Conservation (phyloP, 1,140 invertebrate genomes). For the Idris sp. region DNA sequence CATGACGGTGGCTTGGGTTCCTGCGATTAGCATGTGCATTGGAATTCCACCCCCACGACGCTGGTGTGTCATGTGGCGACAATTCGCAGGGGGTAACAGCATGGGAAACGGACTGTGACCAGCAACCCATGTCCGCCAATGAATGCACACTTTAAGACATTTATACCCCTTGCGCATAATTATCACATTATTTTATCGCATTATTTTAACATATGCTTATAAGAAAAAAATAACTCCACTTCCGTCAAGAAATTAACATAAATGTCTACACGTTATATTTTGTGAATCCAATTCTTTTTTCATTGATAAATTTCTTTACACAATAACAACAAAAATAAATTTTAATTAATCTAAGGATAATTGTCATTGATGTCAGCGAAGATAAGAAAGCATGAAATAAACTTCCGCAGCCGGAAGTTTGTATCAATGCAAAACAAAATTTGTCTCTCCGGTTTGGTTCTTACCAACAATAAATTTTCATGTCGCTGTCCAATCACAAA, state of each 20-base stretch:
- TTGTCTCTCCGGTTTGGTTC: slow-evolving; percentile 58
- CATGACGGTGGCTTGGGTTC: slow-evolving; percentile 52
- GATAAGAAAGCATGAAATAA: slow-evolving; percentile 46
- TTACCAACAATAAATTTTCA: slow-evolving; percentile 53
- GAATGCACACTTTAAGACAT: slow-evolving; percentile 56
- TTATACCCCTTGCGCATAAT: slow-evolving; percentile 50
- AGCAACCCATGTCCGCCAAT: slow-evolving; percentile 56
- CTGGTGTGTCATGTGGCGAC: slow-evolving; percentile 53
- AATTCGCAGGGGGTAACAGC: slow-evolving; percentile 62
- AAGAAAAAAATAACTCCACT: no score
- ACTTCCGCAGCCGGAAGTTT: slow-evolving; percentile 61
- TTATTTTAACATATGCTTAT: no score
- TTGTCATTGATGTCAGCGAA: slow-evolving; percentile 16
- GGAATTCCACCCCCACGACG: slow-evolving; percentile 56
- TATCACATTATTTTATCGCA: slow-evolving; percentile 45
- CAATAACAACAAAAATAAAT: no score
- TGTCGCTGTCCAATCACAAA: slow-evolving; percentile 46
- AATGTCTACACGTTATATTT: no score
- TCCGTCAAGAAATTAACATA: no score
- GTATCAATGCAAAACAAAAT: slow-evolving; percentile 39
- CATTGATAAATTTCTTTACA: no score
- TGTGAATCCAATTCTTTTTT: no score
- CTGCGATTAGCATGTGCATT: slow-evolving; percentile 53
- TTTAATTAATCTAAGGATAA: no score
- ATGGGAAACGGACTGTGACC: slow-evolving; percentile 59